Percentiles rank a stretch among this genome's conserved stretches.
phyloP scores from a whole-genome alignment of 37 sponge, comb jelly and placozoan species.

The Ianthella basta region DNA sequence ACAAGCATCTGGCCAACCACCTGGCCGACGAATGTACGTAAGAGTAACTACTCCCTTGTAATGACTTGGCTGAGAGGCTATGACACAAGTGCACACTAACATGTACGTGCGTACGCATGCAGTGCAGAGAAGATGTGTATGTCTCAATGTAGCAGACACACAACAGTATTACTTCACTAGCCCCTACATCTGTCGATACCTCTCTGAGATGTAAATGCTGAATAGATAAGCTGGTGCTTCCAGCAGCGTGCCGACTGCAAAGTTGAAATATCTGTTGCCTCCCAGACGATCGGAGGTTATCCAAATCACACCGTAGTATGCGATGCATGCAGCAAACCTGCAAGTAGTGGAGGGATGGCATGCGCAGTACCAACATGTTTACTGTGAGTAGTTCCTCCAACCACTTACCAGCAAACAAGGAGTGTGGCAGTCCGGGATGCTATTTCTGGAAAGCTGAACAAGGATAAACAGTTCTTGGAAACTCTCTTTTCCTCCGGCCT shows the following conservation, averaged over 20 bases:
- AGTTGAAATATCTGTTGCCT: constrained; percentile 53
- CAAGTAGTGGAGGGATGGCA: neutral
- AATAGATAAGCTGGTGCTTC: constrained; percentile 51
- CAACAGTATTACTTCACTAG: neutral
- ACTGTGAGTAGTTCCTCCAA: neutral
- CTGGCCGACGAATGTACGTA: too few species aligned
- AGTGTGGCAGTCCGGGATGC: neutral
- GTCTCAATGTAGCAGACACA: neutral
- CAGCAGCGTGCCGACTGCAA: constrained; percentile 54
- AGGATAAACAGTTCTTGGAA: neutral
- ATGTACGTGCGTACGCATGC: too few species aligned
- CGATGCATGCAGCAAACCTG: constrained; percentile 57
- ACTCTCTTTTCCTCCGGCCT: neutral
- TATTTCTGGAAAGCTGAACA: neutral
- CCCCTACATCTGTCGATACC: neutral
- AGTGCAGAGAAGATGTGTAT: too few species aligned
- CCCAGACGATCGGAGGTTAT: constrained; percentile 47
- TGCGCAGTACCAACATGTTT: neutral
- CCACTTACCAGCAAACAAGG: constrained; percentile 10
- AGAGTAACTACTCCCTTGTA: too few species aligned
- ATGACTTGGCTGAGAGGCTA: too few species aligned
- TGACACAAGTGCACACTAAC: too few species aligned
- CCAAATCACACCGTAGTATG: constrained; percentile 62
- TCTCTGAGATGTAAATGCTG: constrained; percentile 35
- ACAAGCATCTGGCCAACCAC: too few species aligned